phyloP scores from a whole-genome alignment of 2,888 invertebrate species.

The Drosophila eohydei region DNA sequence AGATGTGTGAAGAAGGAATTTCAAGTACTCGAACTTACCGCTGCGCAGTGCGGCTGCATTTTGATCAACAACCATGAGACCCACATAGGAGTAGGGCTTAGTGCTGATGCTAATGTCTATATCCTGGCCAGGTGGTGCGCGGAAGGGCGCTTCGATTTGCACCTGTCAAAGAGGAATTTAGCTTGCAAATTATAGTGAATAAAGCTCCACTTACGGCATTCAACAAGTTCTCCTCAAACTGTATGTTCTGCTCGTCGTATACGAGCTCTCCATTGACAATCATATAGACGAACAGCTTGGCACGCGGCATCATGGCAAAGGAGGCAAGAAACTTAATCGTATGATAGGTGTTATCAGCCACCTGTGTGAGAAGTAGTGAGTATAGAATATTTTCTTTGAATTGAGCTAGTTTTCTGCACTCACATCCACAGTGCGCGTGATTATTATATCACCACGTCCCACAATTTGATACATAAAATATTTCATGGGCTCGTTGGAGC shows the following conservation, averaged over 20 bases:
- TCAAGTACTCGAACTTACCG: constrained; percentile 85
- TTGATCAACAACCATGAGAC: constrained; percentile 95
- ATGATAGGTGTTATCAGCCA: constrained; percentile 79
- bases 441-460: constrained; percentile 93
- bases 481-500: constrained; percentile 91
- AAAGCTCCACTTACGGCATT: constrained; percentile 88
- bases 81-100: constrained; percentile 94
- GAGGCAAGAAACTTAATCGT: constrained; percentile 88
- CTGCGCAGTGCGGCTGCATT: constrained; percentile 89
- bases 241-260: constrained; percentile 94
- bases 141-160: constrained; percentile 88
- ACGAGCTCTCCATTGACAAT: constrained; percentile 92
- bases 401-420: constrained; percentile 23
- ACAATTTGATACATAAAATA: constrained; percentile 92
- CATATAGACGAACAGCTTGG: constrained; percentile 92
- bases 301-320: constrained; percentile 93
- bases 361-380: constrained; percentile 53
- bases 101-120: constrained; percentile 92
- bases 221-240: constrained; percentile 91
- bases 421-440: constrained; percentile 90
- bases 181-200: background rate
- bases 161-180: constrained; percentile 76
- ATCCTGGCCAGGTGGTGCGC: constrained; percentile 91
- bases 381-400: background rate
- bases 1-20: background rate